Evolutionary conservation across 53 echinoderm and acorn worm genomes (phyloP), one percentile per base, ranked within the genome.

Genomic region (Zoroaster sp.): DNA sequence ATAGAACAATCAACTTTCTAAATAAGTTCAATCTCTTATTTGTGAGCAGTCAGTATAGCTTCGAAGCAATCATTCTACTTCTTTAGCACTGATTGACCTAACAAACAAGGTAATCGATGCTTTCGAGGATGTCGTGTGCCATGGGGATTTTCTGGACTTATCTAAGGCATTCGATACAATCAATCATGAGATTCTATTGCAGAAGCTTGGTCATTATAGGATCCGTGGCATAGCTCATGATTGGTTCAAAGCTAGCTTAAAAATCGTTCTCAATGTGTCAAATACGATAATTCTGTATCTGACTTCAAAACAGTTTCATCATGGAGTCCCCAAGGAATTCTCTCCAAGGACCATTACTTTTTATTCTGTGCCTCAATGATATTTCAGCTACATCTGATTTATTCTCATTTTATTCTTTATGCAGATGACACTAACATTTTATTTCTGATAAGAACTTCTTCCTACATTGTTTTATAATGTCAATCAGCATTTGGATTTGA

Each of bases 121-220:
- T 30, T 74, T 87, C 40, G 75, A 87, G 34, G 30, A 86, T n/a
- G 39, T 65, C 20, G 2, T 42, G 40, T 63, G 39, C 65, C 41
- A 75, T 87, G 41, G 75, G 88, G 15, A 74, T 73, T 87, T 87
- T 73, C 21, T 52, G 23, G 74, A 87, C 59, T 40, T 73, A 39
- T 87, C 38, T 7, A 73, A 87, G 25, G 87, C 87, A 0, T 87
- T 73, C 40, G 59, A 73, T n/a, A 87, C 87, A 17, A 87, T 87
- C 40, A 33, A 85, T 18, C 85, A 85, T 35, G 46, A 85, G 15
- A 85, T 69, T 25, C 45, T 73, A 9, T 73, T 87, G 33, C 55
- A 53, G 10, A 86, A 86, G 15, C 20, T 86, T 35, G 32, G 15
- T 53, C 40, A 52, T 23, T 87, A 73, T 73, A 52, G 74, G 25